These are phyloP conservation scores for Meteorus cinctellus DNA, from an alignment of 2,888 invertebrate species.

Conservation along the genomic window DNA sequence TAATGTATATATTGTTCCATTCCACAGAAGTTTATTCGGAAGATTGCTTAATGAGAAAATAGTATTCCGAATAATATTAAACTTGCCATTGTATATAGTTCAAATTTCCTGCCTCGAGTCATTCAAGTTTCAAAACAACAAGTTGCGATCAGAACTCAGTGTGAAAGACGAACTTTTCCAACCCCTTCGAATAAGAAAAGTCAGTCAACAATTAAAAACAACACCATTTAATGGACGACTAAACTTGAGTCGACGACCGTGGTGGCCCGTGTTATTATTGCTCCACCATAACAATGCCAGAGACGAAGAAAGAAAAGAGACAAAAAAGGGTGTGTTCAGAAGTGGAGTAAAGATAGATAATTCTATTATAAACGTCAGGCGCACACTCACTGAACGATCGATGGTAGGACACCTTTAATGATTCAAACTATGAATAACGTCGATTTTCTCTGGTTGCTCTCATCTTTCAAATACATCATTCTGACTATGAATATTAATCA, in stretches of 20 bases:
- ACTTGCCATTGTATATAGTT: slow-evolving; percentile 11
- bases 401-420: slow-evolving; percentile 23
- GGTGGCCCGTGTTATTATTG: slow-evolving; percentile 13
- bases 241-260: slow-evolving; percentile 4
- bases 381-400: slow-evolving; percentile 35
- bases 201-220: slow-evolving; percentile 30
- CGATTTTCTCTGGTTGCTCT: neutral
- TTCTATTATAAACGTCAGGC: neutral
- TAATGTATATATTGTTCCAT: neutral
- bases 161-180: neutral
- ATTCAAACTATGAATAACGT: slow-evolving; percentile 20
- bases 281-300: neutral
- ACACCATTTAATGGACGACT: slow-evolving; percentile 13
- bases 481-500: neutral
- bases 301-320: neutral
- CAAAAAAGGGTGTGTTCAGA: neutral
- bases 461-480: neutral
- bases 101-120: slow-evolving; percentile 1
- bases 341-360: neutral
- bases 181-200: neutral
- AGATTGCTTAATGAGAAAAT: neutral
- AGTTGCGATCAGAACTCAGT: slow-evolving; percentile 2
- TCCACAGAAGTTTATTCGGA: neutral
- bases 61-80: neutral
- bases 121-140: slow-evolving; percentile 34